Percentiles rank a stretch among this genome's conserved stretches.
Conservation (phyloP, 2,797 vertebrate species). For the Sebastolobus alascanus region DNA sequence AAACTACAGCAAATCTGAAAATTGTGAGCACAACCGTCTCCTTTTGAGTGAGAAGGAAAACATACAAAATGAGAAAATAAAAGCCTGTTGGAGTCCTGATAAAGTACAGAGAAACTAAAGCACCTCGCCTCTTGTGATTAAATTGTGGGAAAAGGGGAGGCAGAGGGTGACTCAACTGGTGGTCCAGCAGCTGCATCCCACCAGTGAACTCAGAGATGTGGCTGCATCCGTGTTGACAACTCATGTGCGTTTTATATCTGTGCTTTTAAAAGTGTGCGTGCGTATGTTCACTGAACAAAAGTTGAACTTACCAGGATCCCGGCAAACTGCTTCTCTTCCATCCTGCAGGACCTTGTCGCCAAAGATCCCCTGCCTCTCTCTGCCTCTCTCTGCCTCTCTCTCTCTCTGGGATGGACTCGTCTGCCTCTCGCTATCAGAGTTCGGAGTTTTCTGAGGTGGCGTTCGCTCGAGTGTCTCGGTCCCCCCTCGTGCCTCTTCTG, state of each 20-base stretch:
- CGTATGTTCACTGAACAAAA: constrained; percentile 33
- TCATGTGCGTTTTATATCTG: neutral
- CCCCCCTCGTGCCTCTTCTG: constrained; percentile 70
- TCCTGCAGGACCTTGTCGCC: constrained; percentile 78
- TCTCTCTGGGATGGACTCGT: constrained; percentile 59
- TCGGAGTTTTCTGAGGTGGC: constrained; percentile 63
- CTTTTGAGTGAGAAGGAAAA: neutral
- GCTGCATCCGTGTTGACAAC: constrained; percentile 3
- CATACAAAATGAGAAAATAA: neutral
- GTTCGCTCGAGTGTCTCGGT: constrained; percentile 62
- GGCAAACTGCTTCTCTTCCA: constrained; percentile 86
- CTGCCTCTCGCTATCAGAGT: constrained; percentile 51
- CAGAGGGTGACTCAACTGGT: constrained; percentile 40
- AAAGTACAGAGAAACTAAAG: neutral
- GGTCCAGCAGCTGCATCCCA: constrained; percentile 56
- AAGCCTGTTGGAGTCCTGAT: neutral
- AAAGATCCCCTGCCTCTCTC: constrained; percentile 78
- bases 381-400: constrained; percentile 47
- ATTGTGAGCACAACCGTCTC: neutral
- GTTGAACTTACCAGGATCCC: constrained; percentile 85
- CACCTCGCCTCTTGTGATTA: constrained; percentile 27
- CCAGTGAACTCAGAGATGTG: constrained; percentile 13
- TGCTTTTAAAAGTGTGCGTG: constrained; percentile 7
- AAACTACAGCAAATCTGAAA: neutral
- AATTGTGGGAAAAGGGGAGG: neutral